Base-by-base conservation (phyloP, 2,888 invertebrate species). In the Agonopterix heracliana region DNA sequence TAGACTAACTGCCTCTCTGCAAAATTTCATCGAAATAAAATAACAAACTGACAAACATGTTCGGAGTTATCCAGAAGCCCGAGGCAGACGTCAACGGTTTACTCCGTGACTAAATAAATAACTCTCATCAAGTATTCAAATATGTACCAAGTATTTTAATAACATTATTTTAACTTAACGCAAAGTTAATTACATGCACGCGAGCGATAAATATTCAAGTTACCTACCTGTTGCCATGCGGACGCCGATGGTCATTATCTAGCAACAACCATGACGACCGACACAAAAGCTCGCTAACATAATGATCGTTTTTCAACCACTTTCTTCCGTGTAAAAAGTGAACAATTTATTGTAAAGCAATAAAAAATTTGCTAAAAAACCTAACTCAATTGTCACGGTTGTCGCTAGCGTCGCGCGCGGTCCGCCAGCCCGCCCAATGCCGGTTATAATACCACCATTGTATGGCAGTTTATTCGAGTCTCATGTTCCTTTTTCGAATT, bases 321-420 rank as follows among this genome's bases (percentile, higher is more conserved):
- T 84, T 86, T 84, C 85, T 74, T 84, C 73, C 49, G 47, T 40
- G 55, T 62, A 73, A 71, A 71, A 74, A 73, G 59, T 52, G 55
- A 53, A 60, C 62, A 61, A 64, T 63, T 69, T 60, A 67, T 66
- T 68, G 63, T 57, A 53, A 49, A 52, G 42, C 50, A 49, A 49
- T 51, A 61, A 68, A 68, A 66, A 65, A 71, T 57, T 60, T 48
- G 60, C 55, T 60, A 65, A 76, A 83, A 82, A 83, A 82, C 73
- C 54, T 81, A 85, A 84, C 74, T 82, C 72, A 76, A 86, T 84
- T 85, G 81, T 78, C 70, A 79, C 77, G 82, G 67, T 54, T 75
- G 73, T 75, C 75, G 55, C 52, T 48, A 55, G 62, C 49, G 42
- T 45, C 51, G 53, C 47, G 49, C 43, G 45, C 46, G 48, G 52